Evolutionary conservation across 2,888 invertebrate species (phyloP).

Genomic region (Papilio protenor): DNA sequence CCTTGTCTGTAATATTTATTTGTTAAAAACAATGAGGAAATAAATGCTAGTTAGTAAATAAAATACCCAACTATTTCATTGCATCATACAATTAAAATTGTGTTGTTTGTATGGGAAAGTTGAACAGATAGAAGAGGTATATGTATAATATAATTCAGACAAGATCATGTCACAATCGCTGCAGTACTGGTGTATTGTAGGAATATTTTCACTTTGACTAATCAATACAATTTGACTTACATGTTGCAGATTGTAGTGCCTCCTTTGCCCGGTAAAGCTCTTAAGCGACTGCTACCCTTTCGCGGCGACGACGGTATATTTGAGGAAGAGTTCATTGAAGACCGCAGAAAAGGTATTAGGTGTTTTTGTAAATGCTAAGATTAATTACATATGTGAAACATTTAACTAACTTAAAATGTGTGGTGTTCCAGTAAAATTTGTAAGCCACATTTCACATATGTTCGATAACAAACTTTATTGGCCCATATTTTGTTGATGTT

Average conservation of each 20-base stretch:
- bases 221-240: background rate
- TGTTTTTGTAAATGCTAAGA: background rate
- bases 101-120: background rate
- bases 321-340: conserved; percentile 99
- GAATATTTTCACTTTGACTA: background rate
- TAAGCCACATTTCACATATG: background rate
- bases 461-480: background rate
- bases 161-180: no score
- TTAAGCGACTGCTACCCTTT: conserved; percentile 99
- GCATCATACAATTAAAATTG: background rate
- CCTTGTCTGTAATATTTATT: background rate
- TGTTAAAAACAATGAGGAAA: background rate
- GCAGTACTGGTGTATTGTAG: no score
- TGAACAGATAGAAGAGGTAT: background rate
- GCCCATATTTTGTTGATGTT: background rate
- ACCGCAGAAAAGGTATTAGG: conserved; percentile 93
- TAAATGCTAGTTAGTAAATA: background rate
- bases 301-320: conserved; percentile 99
- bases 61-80: background rate
- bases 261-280: conserved; percentile 98
- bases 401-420: background rate
- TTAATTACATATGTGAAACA: background rate
- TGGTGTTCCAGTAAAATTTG: no score
- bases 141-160: no score
- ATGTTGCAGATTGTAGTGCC: conserved; percentile 96